Conservation (phyloP, 2,797 vertebrate genomes). For the Periparus ater region DNA sequence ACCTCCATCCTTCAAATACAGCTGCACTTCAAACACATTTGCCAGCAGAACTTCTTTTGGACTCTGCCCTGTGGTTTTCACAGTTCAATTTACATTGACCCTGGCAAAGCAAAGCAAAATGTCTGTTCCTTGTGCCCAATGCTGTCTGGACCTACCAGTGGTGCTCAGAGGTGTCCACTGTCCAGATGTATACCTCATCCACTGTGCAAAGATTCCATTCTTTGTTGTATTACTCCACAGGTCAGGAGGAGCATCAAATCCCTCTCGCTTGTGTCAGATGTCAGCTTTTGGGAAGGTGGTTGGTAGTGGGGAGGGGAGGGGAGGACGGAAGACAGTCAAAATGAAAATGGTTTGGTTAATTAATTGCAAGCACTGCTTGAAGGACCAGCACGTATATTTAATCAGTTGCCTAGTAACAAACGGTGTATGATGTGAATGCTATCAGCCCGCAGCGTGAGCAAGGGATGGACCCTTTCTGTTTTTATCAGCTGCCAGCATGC, state of each 20-base stretch:
- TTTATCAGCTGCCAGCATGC: conserved; percentile 47
- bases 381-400: conserved; percentile 81
- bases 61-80: background rate
- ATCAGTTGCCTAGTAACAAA: conserved; percentile 86
- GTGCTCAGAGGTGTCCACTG: background rate
- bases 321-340: conserved; percentile 70
- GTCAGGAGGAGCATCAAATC: background rate
- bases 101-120: background rate
- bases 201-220: background rate
- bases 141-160: background rate
- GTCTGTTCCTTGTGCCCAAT: background rate
- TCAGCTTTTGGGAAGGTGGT: conserved; percentile 48
- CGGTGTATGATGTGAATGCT: conserved; percentile 75
- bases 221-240: background rate
- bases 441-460: conserved; percentile 72
- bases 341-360: conserved; percentile 82
- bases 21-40: background rate
- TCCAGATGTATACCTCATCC: background rate
- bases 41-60: background rate
- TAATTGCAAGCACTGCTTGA: conserved; percentile 80
- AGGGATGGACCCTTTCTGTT: conserved; percentile 68
- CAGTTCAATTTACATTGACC: background rate
- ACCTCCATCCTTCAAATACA: background rate
- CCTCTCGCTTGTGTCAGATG: conserved; percentile 37
- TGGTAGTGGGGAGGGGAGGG: conserved; percentile 42